phyloP scores from a whole-genome alignment of 2,888 invertebrate genomes.

The Digitonthophagus gazella region DNA sequence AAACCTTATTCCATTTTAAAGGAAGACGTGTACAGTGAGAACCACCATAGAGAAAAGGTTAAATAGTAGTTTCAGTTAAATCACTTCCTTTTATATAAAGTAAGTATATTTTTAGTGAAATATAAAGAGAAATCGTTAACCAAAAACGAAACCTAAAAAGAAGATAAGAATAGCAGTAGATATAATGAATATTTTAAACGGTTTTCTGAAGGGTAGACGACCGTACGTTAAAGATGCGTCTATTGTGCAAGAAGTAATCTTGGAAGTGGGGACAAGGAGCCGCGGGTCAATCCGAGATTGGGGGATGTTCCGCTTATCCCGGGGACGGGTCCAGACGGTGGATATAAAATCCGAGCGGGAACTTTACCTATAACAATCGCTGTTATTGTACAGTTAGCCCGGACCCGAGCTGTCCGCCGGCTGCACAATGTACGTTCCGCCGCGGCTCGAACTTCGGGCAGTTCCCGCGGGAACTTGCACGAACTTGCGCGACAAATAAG shows the following conservation, averaged over 20 bases:
- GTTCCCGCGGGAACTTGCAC: conserved; percentile 7
- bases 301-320: background rate
- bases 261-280: background rate
- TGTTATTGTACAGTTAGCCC: conserved; percentile 15
- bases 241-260: background rate
- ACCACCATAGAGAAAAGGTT: too few relatives aligned
- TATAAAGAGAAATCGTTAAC: too few relatives aligned
- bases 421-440: conserved; percentile 8
- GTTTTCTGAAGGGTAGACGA: background rate
- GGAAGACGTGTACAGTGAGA: too few relatives aligned
- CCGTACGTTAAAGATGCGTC: background rate
- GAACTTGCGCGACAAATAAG: conserved; percentile 17
- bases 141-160: too few relatives aligned
- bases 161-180: too few relatives aligned
- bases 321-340: conserved; percentile 5
- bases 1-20: too few relatives aligned
- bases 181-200: background rate
- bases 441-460: conserved; percentile 5
- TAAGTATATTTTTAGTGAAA: too few relatives aligned
- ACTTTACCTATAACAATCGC: conserved; percentile 18
- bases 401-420: background rate
- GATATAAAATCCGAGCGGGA: conserved; percentile 15
- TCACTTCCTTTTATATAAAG: too few relatives aligned
- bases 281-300: background rate
- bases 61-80: too few relatives aligned